These are phyloP conservation scores for Caenorhabditis uteleia DNA, from an alignment of 2,888 invertebrate species.

Conservation along the genomic window DNA sequence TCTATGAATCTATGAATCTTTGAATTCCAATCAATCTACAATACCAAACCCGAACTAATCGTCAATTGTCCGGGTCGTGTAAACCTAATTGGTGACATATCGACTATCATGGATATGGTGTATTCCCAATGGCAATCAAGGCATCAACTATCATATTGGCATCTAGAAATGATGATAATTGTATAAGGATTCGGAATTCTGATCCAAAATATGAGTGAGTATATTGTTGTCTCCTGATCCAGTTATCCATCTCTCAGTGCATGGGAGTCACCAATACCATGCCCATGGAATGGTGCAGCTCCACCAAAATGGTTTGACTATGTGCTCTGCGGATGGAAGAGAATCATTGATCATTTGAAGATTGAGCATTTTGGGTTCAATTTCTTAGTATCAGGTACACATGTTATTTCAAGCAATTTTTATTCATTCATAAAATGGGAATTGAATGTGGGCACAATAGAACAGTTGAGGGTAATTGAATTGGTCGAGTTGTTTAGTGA, in stretches of 20 bases:
- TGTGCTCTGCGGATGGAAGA: constrained; percentile 88
- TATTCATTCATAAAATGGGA: too few species aligned
- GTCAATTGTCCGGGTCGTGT: constrained; percentile 78
- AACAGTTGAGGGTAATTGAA: too few species aligned
- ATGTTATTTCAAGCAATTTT: too few species aligned
- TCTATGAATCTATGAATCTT: too few species aligned
- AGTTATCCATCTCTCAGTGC: too few species aligned
- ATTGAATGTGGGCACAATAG: too few species aligned
- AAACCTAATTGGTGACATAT: constrained; percentile 96
- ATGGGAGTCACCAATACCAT: constrained; percentile 35
- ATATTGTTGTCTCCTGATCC: too few species aligned
- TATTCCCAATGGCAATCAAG: constrained; percentile 92
- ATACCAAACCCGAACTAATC: constrained; percentile 43
- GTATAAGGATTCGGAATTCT: constrained; percentile 77
- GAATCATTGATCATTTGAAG: constrained; percentile 78
- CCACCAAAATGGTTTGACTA: constrained; percentile 84
- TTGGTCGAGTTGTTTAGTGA: too few species aligned
- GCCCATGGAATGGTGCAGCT: constrained; percentile 45
- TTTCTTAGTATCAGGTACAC: constrained; percentile 66
- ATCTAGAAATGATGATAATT: constrained; percentile 67
- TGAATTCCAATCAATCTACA: too few species aligned
- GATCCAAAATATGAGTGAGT: constrained; percentile 69
- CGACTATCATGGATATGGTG: constrained; percentile 96
- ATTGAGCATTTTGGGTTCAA: constrained; percentile 53
- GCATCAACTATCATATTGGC: constrained; percentile 87